A percentile compares a stretch with the other conserved stretches of the same genome.
These are phyloP conservation scores for Amblyopsis rosae DNA, from an alignment of 2,113 vertebrate species.

Conservation along the genomic window DNA sequence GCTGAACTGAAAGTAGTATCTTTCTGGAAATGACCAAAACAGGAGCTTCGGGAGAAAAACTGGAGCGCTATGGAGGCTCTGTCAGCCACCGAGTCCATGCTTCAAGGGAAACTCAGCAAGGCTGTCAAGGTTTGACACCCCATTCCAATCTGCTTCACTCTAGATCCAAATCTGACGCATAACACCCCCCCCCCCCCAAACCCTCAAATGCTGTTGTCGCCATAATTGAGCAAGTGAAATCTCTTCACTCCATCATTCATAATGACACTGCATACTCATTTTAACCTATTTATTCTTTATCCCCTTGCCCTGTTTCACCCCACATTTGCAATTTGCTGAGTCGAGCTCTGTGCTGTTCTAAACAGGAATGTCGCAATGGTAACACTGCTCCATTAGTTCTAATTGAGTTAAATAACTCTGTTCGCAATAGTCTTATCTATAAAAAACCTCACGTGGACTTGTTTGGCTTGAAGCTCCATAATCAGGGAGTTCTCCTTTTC, in stretches of 20 bases:
- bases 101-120: constrained; percentile 99
- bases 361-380: not conserved
- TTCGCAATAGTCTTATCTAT: constrained; percentile 19
- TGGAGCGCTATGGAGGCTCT: constrained; percentile 99
- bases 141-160: constrained; percentile 80
- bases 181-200: constrained; percentile 21
- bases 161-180: constrained; percentile 86
- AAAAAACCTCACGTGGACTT: constrained; percentile 8
- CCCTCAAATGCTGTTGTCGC: constrained; percentile 48
- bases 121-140: constrained; percentile 96
- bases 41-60: constrained; percentile 99
- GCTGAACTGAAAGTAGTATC: constrained; percentile 94
- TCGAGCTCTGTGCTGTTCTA: constrained; percentile 22
- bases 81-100: constrained; percentile 99
- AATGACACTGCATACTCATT: constrained; percentile 78
- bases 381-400: constrained; percentile 1
- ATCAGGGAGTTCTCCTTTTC: not conserved
- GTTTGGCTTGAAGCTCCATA: constrained; percentile 16
- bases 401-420: not conserved
- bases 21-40: constrained; percentile 96
- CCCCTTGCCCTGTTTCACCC: constrained; percentile 21
- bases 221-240: constrained; percentile 62
- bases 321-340: constrained; percentile 39
- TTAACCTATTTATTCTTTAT: constrained; percentile 31
- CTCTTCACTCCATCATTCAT: constrained; percentile 49